These are phyloP conservation scores for Garra rufa DNA, from an alignment of 2,113 vertebrate species.

Conservation along the genomic window DNA sequence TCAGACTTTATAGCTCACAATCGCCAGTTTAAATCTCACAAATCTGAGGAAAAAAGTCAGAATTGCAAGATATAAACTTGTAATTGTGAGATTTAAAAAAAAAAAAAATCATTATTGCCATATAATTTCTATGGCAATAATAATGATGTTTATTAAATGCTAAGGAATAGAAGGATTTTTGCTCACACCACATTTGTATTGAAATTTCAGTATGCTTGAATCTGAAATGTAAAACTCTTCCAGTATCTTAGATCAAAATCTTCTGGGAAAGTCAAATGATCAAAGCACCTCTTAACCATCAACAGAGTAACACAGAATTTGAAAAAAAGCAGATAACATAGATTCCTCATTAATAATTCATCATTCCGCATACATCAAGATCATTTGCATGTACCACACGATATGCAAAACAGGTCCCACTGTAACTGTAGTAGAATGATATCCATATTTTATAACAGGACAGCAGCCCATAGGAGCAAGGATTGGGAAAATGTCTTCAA, in stretches of 20 bases:
- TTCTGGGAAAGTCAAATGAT: conserved; percentile 29
- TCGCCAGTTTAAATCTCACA: too few species aligned
- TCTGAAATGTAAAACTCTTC: conserved; percentile 5
- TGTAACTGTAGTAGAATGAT: conserved; percentile 1
- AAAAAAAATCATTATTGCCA: too few species aligned
- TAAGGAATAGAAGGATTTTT: neutral
- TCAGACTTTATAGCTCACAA: too few species aligned
- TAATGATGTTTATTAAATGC: neutral
- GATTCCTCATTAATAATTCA: conserved; percentile 51
- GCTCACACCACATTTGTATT: neutral
- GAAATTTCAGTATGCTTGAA: neutral
- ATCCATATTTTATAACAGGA: conserved; percentile 5
- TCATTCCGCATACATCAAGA: conserved; percentile 28
- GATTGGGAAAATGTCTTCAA: conserved; percentile 25
- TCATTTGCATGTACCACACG: conserved; percentile 34
- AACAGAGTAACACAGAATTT: neutral
- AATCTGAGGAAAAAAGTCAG: too few species aligned
- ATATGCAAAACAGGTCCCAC: conserved; percentile 28
- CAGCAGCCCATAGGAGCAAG: conserved; percentile 29
- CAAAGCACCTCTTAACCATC: conserved; percentile 38
- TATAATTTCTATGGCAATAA: neutral
- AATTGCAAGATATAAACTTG: too few species aligned
- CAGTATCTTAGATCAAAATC: neutral
- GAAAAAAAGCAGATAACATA: conserved; percentile 11
- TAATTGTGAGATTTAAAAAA: too few species aligned